Percentiles rank a stretch among this genome's conserved stretches.
Evolutionary conservation across 35 echinoderm and acorn worm genomes (phyloP).

Genomic region (Holothuria glaberrima): DNA sequence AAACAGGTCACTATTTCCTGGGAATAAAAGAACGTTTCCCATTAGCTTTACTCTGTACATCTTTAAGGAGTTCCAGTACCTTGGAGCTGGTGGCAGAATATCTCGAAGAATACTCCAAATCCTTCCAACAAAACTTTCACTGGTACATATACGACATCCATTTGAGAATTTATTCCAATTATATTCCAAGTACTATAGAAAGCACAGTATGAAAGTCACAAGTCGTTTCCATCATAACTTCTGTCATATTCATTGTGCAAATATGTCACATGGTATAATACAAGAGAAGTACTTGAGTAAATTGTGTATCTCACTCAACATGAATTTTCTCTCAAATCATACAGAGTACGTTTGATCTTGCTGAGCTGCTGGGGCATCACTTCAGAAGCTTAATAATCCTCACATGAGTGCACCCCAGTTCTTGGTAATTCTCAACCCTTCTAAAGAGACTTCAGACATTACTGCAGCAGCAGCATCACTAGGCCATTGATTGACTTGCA

Average conservation of each 20-base stretch:
- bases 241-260: background rate
- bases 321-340: background rate
- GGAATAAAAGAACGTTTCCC: background rate
- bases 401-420: constrained; percentile 47
- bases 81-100: background rate
- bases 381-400: constrained; percentile 28
- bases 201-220: background rate
- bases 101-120: constrained; percentile 19
- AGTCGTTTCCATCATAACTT: background rate
- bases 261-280: background rate
- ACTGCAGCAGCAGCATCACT: background rate
- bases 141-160: background rate
- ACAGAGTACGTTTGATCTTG: background rate
- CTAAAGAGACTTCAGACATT: background rate
- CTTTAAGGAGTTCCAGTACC: constrained; percentile 3
- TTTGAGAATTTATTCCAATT: constrained; percentile 51
- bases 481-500: constrained; percentile 58
- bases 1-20: background rate
- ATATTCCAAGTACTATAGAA: constrained; percentile 30
- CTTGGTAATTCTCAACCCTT: background rate
- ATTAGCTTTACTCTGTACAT: background rate
- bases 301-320: background rate
- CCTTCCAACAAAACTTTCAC: background rate
- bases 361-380: background rate
- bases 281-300: background rate